Conservation (phyloP, 2,888 invertebrate genomes). For the Dioctria linearis region DNA sequence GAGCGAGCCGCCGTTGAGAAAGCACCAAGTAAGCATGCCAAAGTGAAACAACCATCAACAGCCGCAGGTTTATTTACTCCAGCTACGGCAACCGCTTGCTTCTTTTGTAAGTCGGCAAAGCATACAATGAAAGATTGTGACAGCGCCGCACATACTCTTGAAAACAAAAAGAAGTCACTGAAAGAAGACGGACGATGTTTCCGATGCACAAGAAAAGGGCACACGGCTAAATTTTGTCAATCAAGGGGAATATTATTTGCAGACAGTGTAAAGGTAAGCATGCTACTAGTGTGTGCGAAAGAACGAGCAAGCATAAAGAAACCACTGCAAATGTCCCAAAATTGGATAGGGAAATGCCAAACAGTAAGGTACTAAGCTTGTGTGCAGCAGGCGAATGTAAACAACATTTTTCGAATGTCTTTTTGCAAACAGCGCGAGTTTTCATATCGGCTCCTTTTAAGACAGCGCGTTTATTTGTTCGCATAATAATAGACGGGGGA, state of each 20-base stretch:
- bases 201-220: neutral
- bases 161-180: neutral
- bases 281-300: too few relatives aligned
- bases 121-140: constrained; percentile 30
- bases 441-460: too few relatives aligned
- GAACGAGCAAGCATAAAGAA: too few relatives aligned
- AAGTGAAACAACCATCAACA: neutral
- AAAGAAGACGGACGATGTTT: constrained; percentile 15
- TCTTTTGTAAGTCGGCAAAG: constrained; percentile 34
- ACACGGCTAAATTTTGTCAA: neutral
- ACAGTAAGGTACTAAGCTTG: too few relatives aligned
- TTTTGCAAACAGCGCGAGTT: too few relatives aligned
- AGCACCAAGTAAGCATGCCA: neutral
- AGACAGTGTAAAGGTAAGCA: constrained; percentile 1
- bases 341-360: too few relatives aligned
- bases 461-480: too few relatives aligned
- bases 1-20: neutral
- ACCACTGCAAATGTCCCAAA: too few relatives aligned
- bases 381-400: too few relatives aligned
- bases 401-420: too few relatives aligned
- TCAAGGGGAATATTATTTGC: neutral
- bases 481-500: too few relatives aligned
- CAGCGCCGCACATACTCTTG: neutral
- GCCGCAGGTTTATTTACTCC: constrained; percentile 18
- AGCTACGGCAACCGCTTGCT: neutral